Evolutionary conservation across 2,888 invertebrate genomes (phyloP).

Genomic region (Dexiosoma caninum): DNA sequence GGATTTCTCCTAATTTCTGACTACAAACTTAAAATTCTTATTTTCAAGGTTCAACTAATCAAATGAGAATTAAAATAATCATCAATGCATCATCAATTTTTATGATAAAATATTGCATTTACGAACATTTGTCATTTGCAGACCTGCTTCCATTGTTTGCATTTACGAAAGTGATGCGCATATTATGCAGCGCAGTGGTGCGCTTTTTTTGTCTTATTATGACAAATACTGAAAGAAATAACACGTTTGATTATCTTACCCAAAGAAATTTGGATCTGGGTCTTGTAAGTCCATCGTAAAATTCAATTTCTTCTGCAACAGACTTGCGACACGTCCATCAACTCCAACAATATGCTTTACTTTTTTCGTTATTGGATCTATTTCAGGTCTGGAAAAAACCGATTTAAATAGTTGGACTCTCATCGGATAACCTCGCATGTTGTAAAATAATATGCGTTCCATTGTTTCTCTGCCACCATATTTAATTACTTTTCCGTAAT

Average conservation of each 20-base stretch:
- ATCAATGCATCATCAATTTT: no score
- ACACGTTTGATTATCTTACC: conserved; percentile 66
- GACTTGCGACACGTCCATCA: conserved; percentile 72
- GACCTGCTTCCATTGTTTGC: no score
- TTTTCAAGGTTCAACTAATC: no score
- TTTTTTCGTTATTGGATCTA: conserved; percentile 65
- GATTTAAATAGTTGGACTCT: conserved; percentile 76
- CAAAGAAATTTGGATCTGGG: conserved; percentile 73
- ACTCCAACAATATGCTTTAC: conserved; percentile 69
- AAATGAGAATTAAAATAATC: no score
- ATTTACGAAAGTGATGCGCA: no score
- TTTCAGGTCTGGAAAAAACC: conserved; percentile 71
- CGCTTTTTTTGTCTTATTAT: no score
- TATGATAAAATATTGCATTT: no score
- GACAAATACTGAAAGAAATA: no score
- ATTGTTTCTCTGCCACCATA: conserved; percentile 65
- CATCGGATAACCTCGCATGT: conserved; percentile 76
- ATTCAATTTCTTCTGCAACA: conserved; percentile 71
- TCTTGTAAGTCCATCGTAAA: conserved; percentile 72
- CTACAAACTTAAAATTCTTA: no score
- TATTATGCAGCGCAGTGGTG: no score
- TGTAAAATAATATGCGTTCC: conserved; percentile 67
- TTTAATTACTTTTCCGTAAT: conserved; percentile 68
- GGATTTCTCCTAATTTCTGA: no score
- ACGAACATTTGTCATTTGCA: no score